Base-by-base conservation (phyloP, 2,888 invertebrate genomes). In the Eristalis arbustorum region DNA sequence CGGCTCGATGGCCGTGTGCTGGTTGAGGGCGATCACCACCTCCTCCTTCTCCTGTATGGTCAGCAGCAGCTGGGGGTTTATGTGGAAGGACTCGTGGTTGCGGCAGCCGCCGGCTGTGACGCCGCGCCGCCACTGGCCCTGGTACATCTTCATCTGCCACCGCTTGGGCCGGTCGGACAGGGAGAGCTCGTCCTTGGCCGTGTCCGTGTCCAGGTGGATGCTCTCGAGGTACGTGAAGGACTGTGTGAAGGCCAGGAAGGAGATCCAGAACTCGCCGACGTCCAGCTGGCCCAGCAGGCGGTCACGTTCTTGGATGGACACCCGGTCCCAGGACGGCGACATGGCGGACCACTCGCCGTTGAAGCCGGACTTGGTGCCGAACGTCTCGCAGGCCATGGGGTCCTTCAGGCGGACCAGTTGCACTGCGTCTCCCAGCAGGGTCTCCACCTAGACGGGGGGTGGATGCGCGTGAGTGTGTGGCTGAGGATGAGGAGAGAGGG, bases 21-120 rank as follows among this genome's bases (percentile, higher is more conserved):
- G 98, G 91, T 97, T 97, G 13, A 98, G 93, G 0, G 97, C 97
- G 69, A 98, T 95, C 14, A 98, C 95, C 1, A 97, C 95, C 92
- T 96, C 96, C 90, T 96, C 96, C 93, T 95, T 95, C 91, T 97
- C 97, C 89, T 95, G 95, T 37, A 98, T 92, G 63, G 95, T 94
- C 64, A 98, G 92, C 90, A 98, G 96, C 57, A 98, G 94, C 93
- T 98, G 98, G 0, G 98, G 98, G 93, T 98, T 98, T 91, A 98
- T 97, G 92, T 98, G 98, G 92, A 98, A 98, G 57, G 97, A 97
- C 91, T 98, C 96, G 92, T 97, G 96, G 92, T 98, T 98, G 89
- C 97, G 94, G 92, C 98, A 98, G 42, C 98, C 98, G 3, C 98
- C 98, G 0, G 98, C 97, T 0, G 97, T 96, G 0, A 98, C 97